These are phyloP conservation scores for Lepas anatifera DNA, from an alignment of 2,888 invertebrate genomes.

Conservation along the genomic window DNA sequence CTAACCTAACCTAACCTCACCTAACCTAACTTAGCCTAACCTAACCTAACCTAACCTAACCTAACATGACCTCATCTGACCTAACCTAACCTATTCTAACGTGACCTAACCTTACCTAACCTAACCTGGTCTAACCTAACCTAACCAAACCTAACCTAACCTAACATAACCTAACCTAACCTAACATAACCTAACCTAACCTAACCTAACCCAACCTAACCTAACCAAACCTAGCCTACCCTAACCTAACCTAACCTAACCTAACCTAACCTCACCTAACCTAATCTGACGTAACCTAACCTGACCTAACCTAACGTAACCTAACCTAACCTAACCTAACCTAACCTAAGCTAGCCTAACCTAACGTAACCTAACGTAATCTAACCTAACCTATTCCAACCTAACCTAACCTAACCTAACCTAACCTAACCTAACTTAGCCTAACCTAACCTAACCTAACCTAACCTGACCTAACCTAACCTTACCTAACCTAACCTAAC, in stretches of 20 bases:
- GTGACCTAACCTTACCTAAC: conserved; percentile 13
- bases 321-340: conserved; percentile 6
- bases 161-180: too few relatives aligned
- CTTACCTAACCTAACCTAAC: conserved; percentile 11
- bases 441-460: not conserved
- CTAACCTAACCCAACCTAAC: too few relatives aligned
- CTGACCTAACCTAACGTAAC: too few relatives aligned
- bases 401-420: conserved; percentile 1
- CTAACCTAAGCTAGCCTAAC: not conserved
- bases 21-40: conserved; percentile 9
- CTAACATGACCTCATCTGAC: too few relatives aligned
- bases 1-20: too few relatives aligned
- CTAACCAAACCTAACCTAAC: conserved; percentile 15
- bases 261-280: conserved; percentile 9
- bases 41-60: conserved; percentile 16
- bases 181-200: too few relatives aligned
- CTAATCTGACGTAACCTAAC: too few relatives aligned
- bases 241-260: conserved; percentile 13
- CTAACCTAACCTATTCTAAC: conserved; percentile 15
- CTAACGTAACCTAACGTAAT: too few relatives aligned
- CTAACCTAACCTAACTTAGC: not conserved
- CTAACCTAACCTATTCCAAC: too few relatives aligned
- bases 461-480: not conserved
- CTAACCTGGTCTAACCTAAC: conserved; percentile 14
- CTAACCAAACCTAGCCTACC: too few relatives aligned